phyloP scores from a whole-genome alignment of 2,888 invertebrate species.

The Diaprepes abbreviatus region DNA sequence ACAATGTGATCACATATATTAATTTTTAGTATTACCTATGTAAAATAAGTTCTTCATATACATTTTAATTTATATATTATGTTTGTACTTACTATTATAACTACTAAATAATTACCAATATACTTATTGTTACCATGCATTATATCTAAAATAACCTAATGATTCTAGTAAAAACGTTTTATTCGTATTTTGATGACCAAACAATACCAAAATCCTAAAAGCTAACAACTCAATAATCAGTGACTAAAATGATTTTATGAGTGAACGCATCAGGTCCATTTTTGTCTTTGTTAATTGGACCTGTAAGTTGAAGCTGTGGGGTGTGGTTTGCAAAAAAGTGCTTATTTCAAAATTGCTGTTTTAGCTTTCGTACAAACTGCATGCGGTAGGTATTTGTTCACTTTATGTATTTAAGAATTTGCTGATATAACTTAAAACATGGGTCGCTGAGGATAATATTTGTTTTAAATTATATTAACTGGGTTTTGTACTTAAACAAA shows the following conservation, averaged over 20 bases:
- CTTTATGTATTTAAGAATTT: not conserved
- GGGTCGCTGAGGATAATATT: not conserved
- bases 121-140: not conserved
- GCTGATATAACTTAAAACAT: not conserved
- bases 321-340: constrained; percentile 29
- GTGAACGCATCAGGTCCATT: constrained; percentile 27
- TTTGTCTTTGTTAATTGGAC: constrained; percentile 13
- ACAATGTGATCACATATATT: no score
- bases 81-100: no score
- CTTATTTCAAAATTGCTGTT: constrained; percentile 11
- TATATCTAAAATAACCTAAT: not conserved
- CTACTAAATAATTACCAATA: no score
- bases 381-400: constrained; percentile 13
- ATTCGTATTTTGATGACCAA: not conserved
- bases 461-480: not conserved
- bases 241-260: constrained; percentile 22
- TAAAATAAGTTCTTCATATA: no score
- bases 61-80: no score
- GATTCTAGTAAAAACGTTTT: not conserved
- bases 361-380: constrained; percentile 34
- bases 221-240: not conserved
- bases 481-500: not conserved
- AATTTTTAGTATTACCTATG: no score
- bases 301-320: constrained; percentile 27
- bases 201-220: not conserved